Conservation (phyloP, 2,797 vertebrate genomes). For the Petrocephalus sullivani region DNA sequence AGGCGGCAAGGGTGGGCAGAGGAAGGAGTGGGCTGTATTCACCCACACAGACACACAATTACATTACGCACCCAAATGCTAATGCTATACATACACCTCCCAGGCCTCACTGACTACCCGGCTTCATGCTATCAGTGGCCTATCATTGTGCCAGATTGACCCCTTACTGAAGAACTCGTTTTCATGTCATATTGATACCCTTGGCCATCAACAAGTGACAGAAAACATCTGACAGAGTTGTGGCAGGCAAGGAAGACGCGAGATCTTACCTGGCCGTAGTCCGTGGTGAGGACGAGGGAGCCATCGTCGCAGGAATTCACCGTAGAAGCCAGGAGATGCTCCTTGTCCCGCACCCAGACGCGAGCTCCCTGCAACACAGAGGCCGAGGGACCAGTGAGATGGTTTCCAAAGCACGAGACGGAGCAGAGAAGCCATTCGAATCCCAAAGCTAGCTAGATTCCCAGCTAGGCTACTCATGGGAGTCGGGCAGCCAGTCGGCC, state of each 20-base stretch:
- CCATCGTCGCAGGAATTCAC: conserved; percentile 62
- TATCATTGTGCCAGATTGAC: background rate
- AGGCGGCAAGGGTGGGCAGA: background rate
- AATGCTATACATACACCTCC: background rate
- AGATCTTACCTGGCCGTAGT: conserved; percentile 75
- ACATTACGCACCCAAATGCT: background rate
- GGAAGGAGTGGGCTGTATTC: background rate
- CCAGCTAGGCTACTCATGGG: too few relatives aligned
- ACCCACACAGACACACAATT: background rate
- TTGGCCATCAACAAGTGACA: background rate
- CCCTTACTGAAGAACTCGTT: background rate
- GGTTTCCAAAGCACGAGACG: background rate
- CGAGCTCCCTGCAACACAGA: conserved; percentile 67
- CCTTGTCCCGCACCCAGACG: conserved; percentile 76
- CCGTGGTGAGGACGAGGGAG: conserved; percentile 65
- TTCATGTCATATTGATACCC: background rate
- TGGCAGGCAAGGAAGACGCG: background rate
- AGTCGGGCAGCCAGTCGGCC: too few relatives aligned
- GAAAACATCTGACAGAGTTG: background rate
- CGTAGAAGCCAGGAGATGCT: conserved; percentile 74
- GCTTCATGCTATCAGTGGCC: background rate
- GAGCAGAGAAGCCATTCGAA: background rate
- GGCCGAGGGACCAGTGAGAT: background rate
- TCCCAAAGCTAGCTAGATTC: background rate
- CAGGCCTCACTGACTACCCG: background rate